Conservation (phyloP, 92 coral and sea anemone genomes). For the Zoanthus sansibaricus region DNA sequence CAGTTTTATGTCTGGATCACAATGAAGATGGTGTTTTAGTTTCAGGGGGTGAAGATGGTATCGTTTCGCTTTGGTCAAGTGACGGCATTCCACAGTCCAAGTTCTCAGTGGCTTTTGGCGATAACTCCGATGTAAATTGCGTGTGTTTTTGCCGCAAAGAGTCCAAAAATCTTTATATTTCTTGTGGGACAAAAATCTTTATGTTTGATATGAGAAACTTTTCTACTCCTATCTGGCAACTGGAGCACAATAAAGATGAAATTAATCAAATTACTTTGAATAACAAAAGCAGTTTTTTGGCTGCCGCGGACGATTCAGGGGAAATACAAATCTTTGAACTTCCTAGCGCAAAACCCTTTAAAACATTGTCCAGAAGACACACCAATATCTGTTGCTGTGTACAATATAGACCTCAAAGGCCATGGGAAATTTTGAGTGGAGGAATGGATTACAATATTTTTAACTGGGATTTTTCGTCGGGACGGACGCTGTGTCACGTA, state of each 20-base stretch:
- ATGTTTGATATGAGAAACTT: slow-evolving; percentile 80
- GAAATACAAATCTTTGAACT: slow-evolving; percentile 84
- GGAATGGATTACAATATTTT: slow-evolving; percentile 87
- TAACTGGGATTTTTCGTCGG: slow-evolving; percentile 94
- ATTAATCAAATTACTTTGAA: slow-evolving; percentile 85
- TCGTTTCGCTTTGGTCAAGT: slow-evolving; percentile 80
- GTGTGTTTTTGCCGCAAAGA: slow-evolving; percentile 74
- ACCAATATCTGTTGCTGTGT: slow-evolving; percentile 87
- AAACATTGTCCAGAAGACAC: slow-evolving; percentile 77
- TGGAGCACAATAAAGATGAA: slow-evolving; percentile 85
- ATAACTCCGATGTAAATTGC: slow-evolving; percentile 59
- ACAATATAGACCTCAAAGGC: slow-evolving; percentile 86
- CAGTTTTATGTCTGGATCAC: slow-evolving; percentile 82
- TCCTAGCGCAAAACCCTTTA: slow-evolving; percentile 72
- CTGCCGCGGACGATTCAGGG: slow-evolving; percentile 93
- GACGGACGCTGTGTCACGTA: slow-evolving; percentile 71
- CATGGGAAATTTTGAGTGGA: slow-evolving; percentile 92
- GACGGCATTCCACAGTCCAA: slow-evolving; percentile 76
- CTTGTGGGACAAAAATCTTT: slow-evolving; percentile 78
- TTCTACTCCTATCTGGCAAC: slow-evolving; percentile 64
- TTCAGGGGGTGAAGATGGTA: slow-evolving; percentile 92
- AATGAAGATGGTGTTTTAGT: slow-evolving; percentile 81
- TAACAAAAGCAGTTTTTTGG: slow-evolving; percentile 75
- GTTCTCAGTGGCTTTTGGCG: slow-evolving; percentile 43
- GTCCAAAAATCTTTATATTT: slow-evolving; percentile 79